These are phyloP conservation scores for Ceratosolen solmsi DNA, from an alignment of 1,140 invertebrate genomes.

Conservation along the genomic window DNA sequence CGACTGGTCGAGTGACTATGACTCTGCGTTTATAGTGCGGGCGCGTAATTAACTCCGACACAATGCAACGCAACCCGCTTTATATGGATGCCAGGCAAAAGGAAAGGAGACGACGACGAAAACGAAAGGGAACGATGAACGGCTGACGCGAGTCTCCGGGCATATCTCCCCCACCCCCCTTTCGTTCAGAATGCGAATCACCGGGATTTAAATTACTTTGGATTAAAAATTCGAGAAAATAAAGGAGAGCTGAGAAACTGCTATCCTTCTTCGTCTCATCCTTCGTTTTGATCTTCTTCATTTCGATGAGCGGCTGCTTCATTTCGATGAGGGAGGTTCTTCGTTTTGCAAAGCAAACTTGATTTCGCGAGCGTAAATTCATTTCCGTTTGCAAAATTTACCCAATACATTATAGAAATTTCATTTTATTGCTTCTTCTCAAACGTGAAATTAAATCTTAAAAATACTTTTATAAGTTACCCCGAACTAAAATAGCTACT, in stretches of 20 bases:
- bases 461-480: too few species aligned
- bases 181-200: constrained; percentile 32
- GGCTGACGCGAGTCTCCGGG: constrained; percentile 12
- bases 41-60: constrained; percentile 71
- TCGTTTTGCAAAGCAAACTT: background rate
- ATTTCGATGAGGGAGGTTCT: background rate
- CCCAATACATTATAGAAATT: background rate
- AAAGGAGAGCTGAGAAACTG: constrained; percentile 34
- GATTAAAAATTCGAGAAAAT: constrained; percentile 53
- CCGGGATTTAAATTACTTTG: constrained; percentile 50
- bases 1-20: constrained; percentile 58
- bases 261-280: constrained; percentile 13
- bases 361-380: constrained; percentile 41
- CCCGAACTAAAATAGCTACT: too few species aligned
- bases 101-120: background rate
- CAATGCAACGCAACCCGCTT: constrained; percentile 63
- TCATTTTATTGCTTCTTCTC: background rate
- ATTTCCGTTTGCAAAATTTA: constrained; percentile 37
- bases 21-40: constrained; percentile 67
- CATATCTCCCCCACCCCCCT: constrained; percentile 15
- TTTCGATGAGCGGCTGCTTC: constrained; percentile 9
- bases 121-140: background rate
- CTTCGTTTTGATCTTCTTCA: constrained; percentile 1
- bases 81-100: constrained; percentile 47
- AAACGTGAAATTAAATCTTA: too few species aligned